Evolutionary conservation across 2,888 invertebrate species (phyloP), one percentile per base, ranked within the genome.

Genomic region (Atherix ibis): DNA sequence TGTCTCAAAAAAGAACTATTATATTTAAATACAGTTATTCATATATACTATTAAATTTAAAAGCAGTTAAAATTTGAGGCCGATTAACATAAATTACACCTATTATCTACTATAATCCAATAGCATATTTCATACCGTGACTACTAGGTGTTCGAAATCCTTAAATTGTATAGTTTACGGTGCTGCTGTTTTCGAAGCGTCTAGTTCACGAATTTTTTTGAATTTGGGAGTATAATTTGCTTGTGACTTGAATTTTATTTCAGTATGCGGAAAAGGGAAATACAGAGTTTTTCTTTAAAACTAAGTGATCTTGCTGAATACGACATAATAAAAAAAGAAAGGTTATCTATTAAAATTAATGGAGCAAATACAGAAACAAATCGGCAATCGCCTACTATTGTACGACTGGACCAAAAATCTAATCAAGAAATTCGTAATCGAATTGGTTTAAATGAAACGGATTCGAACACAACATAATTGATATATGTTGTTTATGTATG

Each of bases 301-400:
- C 44, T 60, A 3, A 53, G 53, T 3, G 60, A 60, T 40, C 44
- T 60, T 2, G 58, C 58, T 30, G 60, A 60, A 36, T 60, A 60
- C 36, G 60, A 60, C n/a, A 44, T 44, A 10, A 46, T 52, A 0
- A 56, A 59, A 31, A 42, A 52, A 18, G 58, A 57, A 25, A 47
- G 53, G 0, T 42, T 48, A 13, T 44, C 47, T 18, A 40, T 44
- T 3, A 38, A 27, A 24, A 5, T 28, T 4, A 25, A 30, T 12
- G 35, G 31, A 13, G 6, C 14, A 10, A 27, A 27, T 10, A 29
- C 31, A 1, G 34, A 35, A 26, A 19, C 36, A 10, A 18, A 31
- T n/a, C 14, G 29, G 3, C 13, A 15, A 13, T 24, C 27, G n/a
- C 17, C 36, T 5, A 37, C 40, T n/a, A 24, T 40, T 10, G 37